Conservation (phyloP, 1,140 invertebrate genomes). For the Macrosteles quadrilineatus region DNA sequence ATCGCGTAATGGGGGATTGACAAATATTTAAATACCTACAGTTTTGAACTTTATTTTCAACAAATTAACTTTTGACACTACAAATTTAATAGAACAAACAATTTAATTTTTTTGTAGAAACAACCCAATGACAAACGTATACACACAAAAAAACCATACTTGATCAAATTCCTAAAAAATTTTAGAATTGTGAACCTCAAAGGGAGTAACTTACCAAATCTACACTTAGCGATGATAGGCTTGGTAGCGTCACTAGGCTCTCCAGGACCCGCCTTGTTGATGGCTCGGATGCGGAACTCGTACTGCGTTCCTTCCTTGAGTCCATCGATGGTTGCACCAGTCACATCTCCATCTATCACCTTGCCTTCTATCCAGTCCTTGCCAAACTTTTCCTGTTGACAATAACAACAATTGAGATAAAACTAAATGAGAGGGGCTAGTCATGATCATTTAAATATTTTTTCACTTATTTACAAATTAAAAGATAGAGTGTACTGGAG, state of each 20-base stretch:
- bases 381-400: constrained; percentile 75
- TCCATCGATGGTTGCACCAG: constrained; percentile 77
- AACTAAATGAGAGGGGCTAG: too few relatives aligned
- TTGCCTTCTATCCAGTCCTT: constrained; percentile 85
- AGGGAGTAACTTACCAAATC: constrained; percentile 61
- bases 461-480: not conserved
- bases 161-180: too few relatives aligned
- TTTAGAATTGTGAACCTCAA: too few relatives aligned
- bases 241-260: constrained; percentile 94
- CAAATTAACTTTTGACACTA: too few relatives aligned
- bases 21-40: too few relatives aligned
- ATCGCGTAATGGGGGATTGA: too few relatives aligned
- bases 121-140: too few relatives aligned
- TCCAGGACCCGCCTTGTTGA: constrained; percentile 94
- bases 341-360: constrained; percentile 74
- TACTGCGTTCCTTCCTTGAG: constrained; percentile 95
- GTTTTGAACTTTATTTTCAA: too few relatives aligned
- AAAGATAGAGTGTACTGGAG: not conserved
- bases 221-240: constrained; percentile 91
- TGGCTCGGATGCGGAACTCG: constrained; percentile 93
- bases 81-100: too few relatives aligned
- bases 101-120: too few relatives aligned
- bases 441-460: not conserved
- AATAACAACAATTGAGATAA: constrained; percentile 33
- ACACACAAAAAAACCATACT: too few relatives aligned